Evolutionary conservation across 2,797 vertebrate genomes (phyloP).

Genomic region (Sphenopsis melanotis): DNA sequence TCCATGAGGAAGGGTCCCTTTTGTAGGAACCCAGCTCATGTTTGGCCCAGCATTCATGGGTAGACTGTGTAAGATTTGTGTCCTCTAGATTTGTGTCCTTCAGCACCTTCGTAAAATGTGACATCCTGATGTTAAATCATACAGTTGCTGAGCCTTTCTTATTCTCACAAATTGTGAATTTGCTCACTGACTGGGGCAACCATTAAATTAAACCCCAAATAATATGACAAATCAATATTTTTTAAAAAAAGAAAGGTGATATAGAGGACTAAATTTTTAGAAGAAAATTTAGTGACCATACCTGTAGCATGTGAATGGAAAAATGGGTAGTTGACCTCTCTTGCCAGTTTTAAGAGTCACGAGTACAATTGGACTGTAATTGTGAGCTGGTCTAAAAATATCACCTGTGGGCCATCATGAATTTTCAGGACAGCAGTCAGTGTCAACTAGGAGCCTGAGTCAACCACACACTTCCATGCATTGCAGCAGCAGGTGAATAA

Average conservation of each 20-base stretch:
- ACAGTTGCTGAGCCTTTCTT: not conserved
- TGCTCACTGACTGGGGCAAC: not conserved
- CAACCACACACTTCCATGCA: not conserved
- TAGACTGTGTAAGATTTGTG: not conserved
- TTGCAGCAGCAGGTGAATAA: not conserved
- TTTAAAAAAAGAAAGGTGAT: not conserved
- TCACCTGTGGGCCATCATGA: fast-evolving
- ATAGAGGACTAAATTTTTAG: not conserved
- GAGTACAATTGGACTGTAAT: not conserved
- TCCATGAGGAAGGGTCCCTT: not conserved
- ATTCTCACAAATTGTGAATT: not conserved
- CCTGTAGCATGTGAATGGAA: not conserved
- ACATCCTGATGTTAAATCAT: not conserved
- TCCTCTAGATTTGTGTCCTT: not conserved
- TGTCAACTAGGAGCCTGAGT: not conserved
- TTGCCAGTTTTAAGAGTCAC: not conserved
- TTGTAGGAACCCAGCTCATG: not conserved
- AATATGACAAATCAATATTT: not conserved
- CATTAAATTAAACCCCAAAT: not conserved
- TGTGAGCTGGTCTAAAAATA: not conserved
- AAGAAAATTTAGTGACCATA: not conserved
- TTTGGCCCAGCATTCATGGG: not conserved
- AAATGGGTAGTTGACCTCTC: not conserved
- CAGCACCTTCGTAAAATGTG: not conserved
- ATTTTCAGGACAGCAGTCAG: not conserved